These are phyloP conservation scores for Chanos chanos DNA, from an alignment of 2,797 vertebrate genomes.

Conservation along the genomic window DNA sequence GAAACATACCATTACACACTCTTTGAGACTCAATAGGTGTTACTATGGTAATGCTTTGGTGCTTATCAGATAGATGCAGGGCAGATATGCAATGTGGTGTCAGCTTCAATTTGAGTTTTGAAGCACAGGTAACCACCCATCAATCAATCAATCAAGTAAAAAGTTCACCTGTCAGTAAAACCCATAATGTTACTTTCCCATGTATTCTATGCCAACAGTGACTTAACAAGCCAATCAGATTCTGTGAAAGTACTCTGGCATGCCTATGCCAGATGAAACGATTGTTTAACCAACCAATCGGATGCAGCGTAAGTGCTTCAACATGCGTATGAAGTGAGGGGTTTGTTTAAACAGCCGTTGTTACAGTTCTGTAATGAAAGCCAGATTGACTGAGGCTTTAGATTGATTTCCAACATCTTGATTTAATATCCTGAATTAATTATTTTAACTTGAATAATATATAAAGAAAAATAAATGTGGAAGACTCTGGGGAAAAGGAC, in stretches of 20 bases:
- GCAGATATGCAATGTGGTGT: too few species aligned
- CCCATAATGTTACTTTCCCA: conserved; percentile 10
- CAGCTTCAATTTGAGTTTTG: too few species aligned
- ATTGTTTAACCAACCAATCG: conserved; percentile 69
- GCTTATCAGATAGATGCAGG: too few species aligned
- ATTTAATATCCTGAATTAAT: conserved; percentile 85
- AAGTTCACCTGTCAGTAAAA: conserved; percentile 12
- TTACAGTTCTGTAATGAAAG: conserved; percentile 67
- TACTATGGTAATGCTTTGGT: too few species aligned
- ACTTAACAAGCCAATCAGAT: conserved; percentile 55
- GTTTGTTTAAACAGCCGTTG: conserved; percentile 64
- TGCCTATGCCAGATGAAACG: conserved; percentile 52
- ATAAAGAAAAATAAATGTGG: conserved; percentile 77
- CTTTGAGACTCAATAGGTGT: too few species aligned
- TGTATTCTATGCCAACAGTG: neutral
- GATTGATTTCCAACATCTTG: conserved; percentile 83
- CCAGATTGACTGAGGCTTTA: conserved; percentile 68
- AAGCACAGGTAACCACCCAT: too few species aligned
- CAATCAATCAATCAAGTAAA: conserved; percentile 1
- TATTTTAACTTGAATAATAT: conserved; percentile 82
- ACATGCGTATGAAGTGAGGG: conserved; percentile 61
- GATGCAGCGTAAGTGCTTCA: conserved; percentile 69
- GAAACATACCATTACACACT: too few species aligned
- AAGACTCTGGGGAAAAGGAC: conserved; percentile 65
- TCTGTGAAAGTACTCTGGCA: conserved; percentile 33